Percentiles rank a stretch among this genome's conserved stretches.
These are phyloP conservation scores for Calliopum simillimum DNA, from an alignment of 2,888 invertebrate genomes.

Conservation along the genomic window DNA sequence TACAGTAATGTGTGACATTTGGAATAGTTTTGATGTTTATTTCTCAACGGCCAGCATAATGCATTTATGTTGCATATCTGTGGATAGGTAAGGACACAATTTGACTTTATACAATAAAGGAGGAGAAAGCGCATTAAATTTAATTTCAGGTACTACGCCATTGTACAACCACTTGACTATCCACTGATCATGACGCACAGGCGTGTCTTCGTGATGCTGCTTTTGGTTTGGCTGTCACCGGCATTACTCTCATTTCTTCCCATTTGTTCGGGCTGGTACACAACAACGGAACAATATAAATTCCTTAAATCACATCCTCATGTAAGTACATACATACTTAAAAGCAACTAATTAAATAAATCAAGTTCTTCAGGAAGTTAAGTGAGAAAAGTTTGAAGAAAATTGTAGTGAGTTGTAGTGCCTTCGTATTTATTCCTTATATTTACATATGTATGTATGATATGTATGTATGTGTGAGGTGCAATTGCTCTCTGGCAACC, in stretches of 20 bases:
- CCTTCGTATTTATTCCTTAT: too few relatives aligned
- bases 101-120: neutral
- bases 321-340: slow-evolving; percentile 66
- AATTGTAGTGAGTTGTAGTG: neutral
- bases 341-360: neutral
- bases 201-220: slow-evolving; percentile 83
- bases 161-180: slow-evolving; percentile 91
- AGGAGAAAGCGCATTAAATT: neutral
- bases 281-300: slow-evolving; percentile 82
- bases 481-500: neutral
- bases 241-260: slow-evolving; percentile 93
- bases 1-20: slow-evolving; percentile 91
- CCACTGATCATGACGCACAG: slow-evolving; percentile 90
- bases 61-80: slow-evolving; percentile 93
- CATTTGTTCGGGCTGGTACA: slow-evolving; percentile 95
- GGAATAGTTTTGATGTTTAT: slow-evolving; percentile 94
- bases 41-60: slow-evolving; percentile 93
- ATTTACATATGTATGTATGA: neutral
- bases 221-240: slow-evolving; percentile 92
- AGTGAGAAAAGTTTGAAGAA: neutral
- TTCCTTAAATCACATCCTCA: slow-evolving; percentile 77
- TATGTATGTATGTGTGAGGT: neutral
- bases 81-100: slow-evolving; percentile 72
- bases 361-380: neutral
- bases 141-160: slow-evolving; percentile 81